These are phyloP conservation scores for Ditula angustiorana DNA, from an alignment of 2,888 invertebrate genomes.

Conservation along the genomic window DNA sequence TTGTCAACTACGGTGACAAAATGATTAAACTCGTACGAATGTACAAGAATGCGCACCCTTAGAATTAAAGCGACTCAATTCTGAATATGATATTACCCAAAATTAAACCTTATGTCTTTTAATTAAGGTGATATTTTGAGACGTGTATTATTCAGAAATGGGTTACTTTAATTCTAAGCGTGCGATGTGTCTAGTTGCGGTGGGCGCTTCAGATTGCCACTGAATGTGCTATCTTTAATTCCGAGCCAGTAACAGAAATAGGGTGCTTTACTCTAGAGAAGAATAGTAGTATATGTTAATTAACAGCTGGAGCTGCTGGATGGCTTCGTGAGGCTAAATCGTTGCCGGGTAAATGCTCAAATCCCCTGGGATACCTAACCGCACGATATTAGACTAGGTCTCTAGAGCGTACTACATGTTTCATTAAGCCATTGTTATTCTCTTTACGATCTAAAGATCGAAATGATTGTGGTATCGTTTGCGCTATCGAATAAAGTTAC, in stretches of 20 bases:
- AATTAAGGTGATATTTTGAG: too few relatives aligned
- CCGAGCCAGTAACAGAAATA: not conserved
- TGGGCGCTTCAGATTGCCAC: not conserved
- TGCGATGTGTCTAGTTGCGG: too few relatives aligned
- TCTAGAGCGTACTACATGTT: slow-evolving; percentile 14
- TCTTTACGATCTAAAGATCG: not conserved
- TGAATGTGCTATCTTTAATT: not conserved
- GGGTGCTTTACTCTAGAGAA: not conserved
- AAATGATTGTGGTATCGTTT: not conserved
- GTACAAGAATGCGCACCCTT: too few relatives aligned
- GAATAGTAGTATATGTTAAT: slow-evolving; percentile 17
- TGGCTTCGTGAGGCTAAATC: slow-evolving; percentile 16
- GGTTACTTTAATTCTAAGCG: too few relatives aligned
- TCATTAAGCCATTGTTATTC: slow-evolving; percentile 10
- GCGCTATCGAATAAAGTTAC: too few relatives aligned
- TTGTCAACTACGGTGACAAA: too few relatives aligned
- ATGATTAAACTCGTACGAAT: too few relatives aligned
- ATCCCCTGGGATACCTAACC: slow-evolving; percentile 24
- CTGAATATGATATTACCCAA: too few relatives aligned
- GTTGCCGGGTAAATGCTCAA: slow-evolving; percentile 14
- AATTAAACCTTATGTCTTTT: too few relatives aligned
- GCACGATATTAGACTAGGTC: slow-evolving; percentile 21
- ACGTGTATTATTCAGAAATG: too few relatives aligned
- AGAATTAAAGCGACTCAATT: too few relatives aligned
- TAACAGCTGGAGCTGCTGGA: slow-evolving; percentile 9